Evolutionary conservation across 1,140 invertebrate species (phyloP), one percentile per base, ranked within the genome.

Genomic region (Gryllus bimaculatus): DNA sequence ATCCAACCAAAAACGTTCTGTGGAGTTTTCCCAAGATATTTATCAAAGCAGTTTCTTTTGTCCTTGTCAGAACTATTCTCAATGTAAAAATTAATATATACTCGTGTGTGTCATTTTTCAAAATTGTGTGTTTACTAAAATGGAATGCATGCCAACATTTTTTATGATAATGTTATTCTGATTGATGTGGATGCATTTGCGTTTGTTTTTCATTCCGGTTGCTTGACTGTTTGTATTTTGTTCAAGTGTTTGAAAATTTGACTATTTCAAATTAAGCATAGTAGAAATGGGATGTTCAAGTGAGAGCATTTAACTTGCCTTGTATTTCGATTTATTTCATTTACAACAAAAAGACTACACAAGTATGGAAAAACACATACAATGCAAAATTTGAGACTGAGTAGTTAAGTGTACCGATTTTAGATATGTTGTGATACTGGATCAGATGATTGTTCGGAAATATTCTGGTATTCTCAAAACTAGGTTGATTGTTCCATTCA

Each of bases 1-100:
- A 76, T 48, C 76, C 10, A 79, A 77, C 47, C 76, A 74, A 79
- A 79, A 76, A 26, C 76, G 79, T 79, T 79, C 79, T 79, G 48
- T 79, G 79, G 75, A 18, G 76, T 73, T 79, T 75, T 79, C 79
- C 79, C 79, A 79, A 79, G 79, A 77, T 49, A 66, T 76, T 54
- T 66, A 76, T 76, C 79, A 79, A 79, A 79, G 79, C 79, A 79
- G 79, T 77, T 75, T 79, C 15, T 20, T 54, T 79, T 76, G 18
- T n/a, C 39, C 48, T 79, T 76, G 18, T 79, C 39, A 75, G 75
- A 79, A 79, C 15, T 75, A n/a, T 13, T 66, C 10, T 66, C 18
- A 66, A 66, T 66, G 18, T 66, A 66, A 66, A 66, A 66, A 13
- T 79, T 73, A 54, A 76, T n/a, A 8, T 79, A 48, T 79, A 74